Base-by-base conservation (phyloP, 2,797 vertebrate species). In the Pterois miles region DNA sequence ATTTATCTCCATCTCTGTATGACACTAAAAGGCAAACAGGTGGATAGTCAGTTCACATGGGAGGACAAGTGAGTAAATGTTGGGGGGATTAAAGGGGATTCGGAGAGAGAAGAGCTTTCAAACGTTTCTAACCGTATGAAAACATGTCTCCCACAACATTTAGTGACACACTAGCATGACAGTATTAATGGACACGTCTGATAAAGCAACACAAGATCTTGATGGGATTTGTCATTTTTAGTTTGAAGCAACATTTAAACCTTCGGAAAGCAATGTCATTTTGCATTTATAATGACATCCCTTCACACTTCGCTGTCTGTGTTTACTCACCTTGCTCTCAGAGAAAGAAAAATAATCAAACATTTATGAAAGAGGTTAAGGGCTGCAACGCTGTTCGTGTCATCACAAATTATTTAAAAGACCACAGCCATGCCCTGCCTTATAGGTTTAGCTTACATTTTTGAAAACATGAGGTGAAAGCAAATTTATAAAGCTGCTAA, bases 1-100 rank as follows among this genome's bases (percentile, higher is more conserved):
- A 92, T 93, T 88, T 68, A 92, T 88, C 71, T 74, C 65, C 71
- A 83, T 86, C 78, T 53, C 70, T 29, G 64, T 40, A 40, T 77
- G 87, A 89, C 78, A 89, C 74, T 54, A 56, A 78, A 80, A 73
- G 46, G 72, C 82, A 76, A 43, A 82, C 77, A 84, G 85, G 83
- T 85, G 76, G 74, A 76, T 16, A 70, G 78, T 79, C 36, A 4
- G 36, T 52, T 69, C 57, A 74, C 82, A 75, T 67, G 14, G n/a
- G 29, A 67, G 10, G 38, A 70, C 12, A 48, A 38, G 62, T 13
- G 43, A 62, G 65, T 63, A 33, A 70, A 82, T 9, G 33, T 29
- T 68, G 60, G 9, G 27, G 22, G 46, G 29, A 69, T 56, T 53
- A 38, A 56, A 34, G 3, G 4, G 5, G 34, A 56, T 43, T 58